A percentile compares a stretch with the other conserved stretches of the same genome.
Conservation (phyloP, 2,888 invertebrate species). For the Ypsolopha scabrella region DNA sequence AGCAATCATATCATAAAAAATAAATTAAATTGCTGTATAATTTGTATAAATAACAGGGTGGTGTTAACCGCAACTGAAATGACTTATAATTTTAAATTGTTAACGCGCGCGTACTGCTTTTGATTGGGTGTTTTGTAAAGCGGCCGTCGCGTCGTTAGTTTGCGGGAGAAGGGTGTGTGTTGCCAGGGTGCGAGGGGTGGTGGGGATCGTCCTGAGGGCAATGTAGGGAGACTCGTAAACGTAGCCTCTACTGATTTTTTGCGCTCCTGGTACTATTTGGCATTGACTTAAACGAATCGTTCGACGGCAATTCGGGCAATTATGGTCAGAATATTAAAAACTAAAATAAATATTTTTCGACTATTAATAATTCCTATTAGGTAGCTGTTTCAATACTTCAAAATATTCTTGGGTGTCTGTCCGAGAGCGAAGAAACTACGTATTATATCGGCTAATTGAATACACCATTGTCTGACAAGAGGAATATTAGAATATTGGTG, state of each 20-base stretch:
- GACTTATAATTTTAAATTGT: conserved; percentile 67
- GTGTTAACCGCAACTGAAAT: conserved; percentile 59
- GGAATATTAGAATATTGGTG: no score
- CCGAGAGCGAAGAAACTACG: no score
- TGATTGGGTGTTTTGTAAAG: conserved; percentile 26
- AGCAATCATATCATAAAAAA: conserved; percentile 52
- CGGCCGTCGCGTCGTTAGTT: conserved; percentile 21
- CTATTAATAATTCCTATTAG: no score
- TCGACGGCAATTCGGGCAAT: conserved; percentile 32
- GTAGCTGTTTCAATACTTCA: no score
- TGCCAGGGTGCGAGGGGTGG: not conserved
- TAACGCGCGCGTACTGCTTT: conserved; percentile 54
- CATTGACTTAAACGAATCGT: conserved; percentile 59
- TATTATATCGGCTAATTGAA: no score
- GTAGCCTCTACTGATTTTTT: conserved; percentile 26
- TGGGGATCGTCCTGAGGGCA: not conserved
- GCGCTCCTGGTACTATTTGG: conserved; percentile 60
- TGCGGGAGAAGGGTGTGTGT: conserved; percentile 10
- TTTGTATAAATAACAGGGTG: conserved; percentile 34
- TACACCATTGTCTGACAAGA: no score
- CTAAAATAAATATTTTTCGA: no score
- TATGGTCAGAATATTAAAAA: conserved; percentile 4
- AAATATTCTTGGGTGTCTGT: no score
- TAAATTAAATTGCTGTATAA: conserved; percentile 62
- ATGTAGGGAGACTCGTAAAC: not conserved